A percentile compares a stretch with the other conserved stretches of the same genome.
These are phyloP conservation scores for Eristalis intricaria DNA, from an alignment of 2,888 invertebrate species.

Conservation along the genomic window DNA sequence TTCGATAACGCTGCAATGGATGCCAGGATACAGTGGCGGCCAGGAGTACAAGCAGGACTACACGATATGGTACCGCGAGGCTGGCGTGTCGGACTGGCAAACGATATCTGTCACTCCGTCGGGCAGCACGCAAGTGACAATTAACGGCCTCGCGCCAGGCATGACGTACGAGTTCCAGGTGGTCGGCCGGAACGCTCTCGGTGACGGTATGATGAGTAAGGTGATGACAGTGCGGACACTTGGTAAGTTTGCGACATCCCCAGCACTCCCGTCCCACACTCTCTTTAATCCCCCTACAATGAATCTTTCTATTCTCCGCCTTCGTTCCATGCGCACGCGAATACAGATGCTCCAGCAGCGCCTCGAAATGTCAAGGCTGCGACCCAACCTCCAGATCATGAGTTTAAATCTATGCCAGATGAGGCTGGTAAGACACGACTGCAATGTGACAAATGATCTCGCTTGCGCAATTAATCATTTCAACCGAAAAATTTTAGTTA, in stretches of 20 bases:
- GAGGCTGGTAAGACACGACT: slow-evolving; percentile 85
- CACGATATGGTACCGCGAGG: slow-evolving; percentile 96
- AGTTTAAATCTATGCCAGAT: slow-evolving; percentile 86
- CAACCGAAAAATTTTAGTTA: slow-evolving; percentile 27
- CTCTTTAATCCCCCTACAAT: neutral
- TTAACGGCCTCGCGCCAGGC: slow-evolving; percentile 93
- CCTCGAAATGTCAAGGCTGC: slow-evolving; percentile 82
- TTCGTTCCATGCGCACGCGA: slow-evolving; percentile 16
- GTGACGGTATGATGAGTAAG: slow-evolving; percentile 98
- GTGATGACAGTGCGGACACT: slow-evolving; percentile 93
- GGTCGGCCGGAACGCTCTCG: slow-evolving; percentile 95
- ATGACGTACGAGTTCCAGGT: slow-evolving; percentile 98
- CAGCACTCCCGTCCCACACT: neutral
- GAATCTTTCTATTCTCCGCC: neutral
- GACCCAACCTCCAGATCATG: slow-evolving; percentile 85
- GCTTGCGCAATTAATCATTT: slow-evolving; percentile 58
- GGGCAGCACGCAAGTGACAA: slow-evolving; percentile 93
- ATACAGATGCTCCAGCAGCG: slow-evolving; percentile 81
- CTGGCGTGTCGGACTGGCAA: slow-evolving; percentile 94
- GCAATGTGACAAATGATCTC: slow-evolving; percentile 54
- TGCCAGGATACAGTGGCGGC: slow-evolving; percentile 97
- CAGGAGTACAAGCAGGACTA: slow-evolving; percentile 97
- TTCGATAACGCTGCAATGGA: slow-evolving; percentile 94
- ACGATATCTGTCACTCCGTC: slow-evolving; percentile 96
- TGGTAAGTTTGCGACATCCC: slow-evolving; percentile 83